These are phyloP conservation scores for Penaeus chinensis DNA, from an alignment of 1,140 invertebrate genomes.

Conservation along the genomic window DNA sequence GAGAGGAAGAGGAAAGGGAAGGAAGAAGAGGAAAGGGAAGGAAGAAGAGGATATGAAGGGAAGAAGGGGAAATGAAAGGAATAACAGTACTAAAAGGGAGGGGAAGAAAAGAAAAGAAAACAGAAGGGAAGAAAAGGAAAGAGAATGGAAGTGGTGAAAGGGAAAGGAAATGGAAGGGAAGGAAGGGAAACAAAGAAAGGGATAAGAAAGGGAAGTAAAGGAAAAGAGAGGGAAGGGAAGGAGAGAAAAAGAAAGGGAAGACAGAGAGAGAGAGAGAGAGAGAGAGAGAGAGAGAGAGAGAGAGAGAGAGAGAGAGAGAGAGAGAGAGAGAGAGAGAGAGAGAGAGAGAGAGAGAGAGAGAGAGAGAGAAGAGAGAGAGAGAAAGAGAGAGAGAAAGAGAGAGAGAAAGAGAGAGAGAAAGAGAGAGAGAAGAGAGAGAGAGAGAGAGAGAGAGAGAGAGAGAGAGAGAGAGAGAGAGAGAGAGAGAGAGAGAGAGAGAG, in stretches of 20 bases:
- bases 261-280: slow-evolving; percentile 23
- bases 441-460: neutral
- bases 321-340: neutral
- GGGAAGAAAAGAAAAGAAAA: neutral
- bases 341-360: neutral
- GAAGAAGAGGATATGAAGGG: neutral
- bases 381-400: neutral
- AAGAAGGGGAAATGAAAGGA: neutral
- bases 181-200: neutral
- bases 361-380: neutral
- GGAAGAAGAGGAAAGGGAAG: neutral
- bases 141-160: neutral
- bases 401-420: neutral
- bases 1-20: neutral
- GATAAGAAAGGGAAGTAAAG: neutral
- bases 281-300: neutral
- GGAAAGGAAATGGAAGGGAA: neutral
- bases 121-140: neutral
- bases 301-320: neutral
- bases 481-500: neutral
- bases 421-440: neutral
- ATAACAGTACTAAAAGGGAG: neutral
- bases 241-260: neutral
- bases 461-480: neutral
- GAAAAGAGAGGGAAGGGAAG: neutral